Base-by-base conservation (phyloP, 2,113 vertebrate genomes). In the Morone saxatilis region DNA sequence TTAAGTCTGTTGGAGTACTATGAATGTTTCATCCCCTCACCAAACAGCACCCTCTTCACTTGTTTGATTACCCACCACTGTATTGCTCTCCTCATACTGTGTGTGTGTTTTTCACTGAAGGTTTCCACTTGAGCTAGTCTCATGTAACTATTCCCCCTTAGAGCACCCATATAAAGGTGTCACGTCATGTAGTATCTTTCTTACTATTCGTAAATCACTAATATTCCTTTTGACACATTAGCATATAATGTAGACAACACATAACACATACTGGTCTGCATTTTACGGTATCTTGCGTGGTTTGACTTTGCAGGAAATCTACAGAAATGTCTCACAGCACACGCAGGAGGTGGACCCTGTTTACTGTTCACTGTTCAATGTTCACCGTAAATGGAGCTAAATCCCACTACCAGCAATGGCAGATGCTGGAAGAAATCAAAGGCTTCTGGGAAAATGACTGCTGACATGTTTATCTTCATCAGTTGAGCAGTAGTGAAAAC, bases 381-480 rank as follows among this genome's bases (percentile, higher is more conserved):
- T 3, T 36, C n/a, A 51, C 5, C 14, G 1, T 40, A 59, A 69
- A 63, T 48, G 8, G n/a, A 63, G 13, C 6, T 65, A 45, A 67
- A 47, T 41, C 19, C 56, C 38, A 53, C n/a, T 8, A 25, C 7
- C 3, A 36, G 36, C 0, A 25, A 56, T 41, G 63, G 38, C 36
- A 63, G 36, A 50, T 48, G 38, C 45, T 65, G 38, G 36, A 62
- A 53, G 41, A 57, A 75, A 43, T 85, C 50, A 80, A 63, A 65
- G 65, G 59, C 48, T 0, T 3, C 36, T 43, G 62, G 8, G 43
- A 63, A 76, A 68, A 68, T 19, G 20, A 66, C 50, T 71, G n/a
- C 59, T 50, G 73, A 68, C 61, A 51, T 84, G 73, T 13, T 81
- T 61, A 63, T 77, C 56, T 62, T 88, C 57, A 47, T 72, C 72